Evolutionary conservation across 2,797 vertebrate genomes (phyloP), one percentile per base, ranked within the genome.

Genomic region (Anniella stebbinsi): DNA sequence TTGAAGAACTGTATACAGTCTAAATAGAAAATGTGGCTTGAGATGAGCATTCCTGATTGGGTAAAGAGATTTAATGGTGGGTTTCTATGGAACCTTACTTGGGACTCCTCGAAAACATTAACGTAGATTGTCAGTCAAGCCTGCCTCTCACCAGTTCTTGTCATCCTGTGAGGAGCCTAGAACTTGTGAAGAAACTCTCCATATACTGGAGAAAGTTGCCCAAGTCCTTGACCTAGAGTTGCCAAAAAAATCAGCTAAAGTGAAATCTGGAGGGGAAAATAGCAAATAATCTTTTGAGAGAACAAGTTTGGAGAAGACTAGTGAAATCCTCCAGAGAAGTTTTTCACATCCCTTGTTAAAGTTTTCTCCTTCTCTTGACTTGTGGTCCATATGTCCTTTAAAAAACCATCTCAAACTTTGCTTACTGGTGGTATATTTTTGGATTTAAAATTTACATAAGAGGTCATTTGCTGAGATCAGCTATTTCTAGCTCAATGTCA

Each of bases 401-500:
- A 90, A 89, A n/a, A 83, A 77, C 76, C 48, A 69, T 30, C 80
- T 76, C 45, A 90, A 87, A 70, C 28, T 77, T 83, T 90, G 89
- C 86, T 90, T 90, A 90, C 80, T 82, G 48, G 45, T 90, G 9
- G 30, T 77, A 83, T 90, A 87, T 77, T 90, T 90, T 90, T 87
- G 72, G 80, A 48, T 73, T 85, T 51, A 90, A 84, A 87, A 90
- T 87, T 90, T 90, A 77, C 89, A 87, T 90, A 77, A 87, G 30
- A 54, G 89, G 80, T 84, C 70, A 87, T 87, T 82, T 87, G 85
- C 80, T 90, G 80, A 87, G 70, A 90, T 83, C 89, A 87, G 80
- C 80, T 83, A 77, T 77, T 90, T 90, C 89, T 83, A 86, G 70
- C 72, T 90, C 85, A 87, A 76, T 90, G 89, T 90, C 89, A 90